A percentile compares a stretch with the other conserved stretches of the same genome.
These are phyloP conservation scores for Enteromius fasciolatus DNA, from an alignment of 2,797 vertebrate species.

Conservation along the genomic window DNA sequence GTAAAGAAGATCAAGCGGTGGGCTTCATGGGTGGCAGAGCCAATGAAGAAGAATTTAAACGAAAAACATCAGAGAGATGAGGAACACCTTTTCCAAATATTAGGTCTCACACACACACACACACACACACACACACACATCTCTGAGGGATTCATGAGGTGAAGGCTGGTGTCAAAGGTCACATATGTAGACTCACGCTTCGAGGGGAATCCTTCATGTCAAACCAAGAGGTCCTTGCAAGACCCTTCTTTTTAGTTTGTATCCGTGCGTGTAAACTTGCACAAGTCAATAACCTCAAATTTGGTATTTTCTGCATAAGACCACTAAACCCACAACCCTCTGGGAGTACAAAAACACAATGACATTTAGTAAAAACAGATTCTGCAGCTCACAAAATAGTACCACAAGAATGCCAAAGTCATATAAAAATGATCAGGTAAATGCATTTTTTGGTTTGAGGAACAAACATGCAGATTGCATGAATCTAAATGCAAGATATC, in stretches of 20 bases:
- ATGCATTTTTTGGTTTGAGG: background rate
- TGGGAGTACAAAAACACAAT: background rate
- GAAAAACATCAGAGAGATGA: background rate
- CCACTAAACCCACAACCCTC: background rate
- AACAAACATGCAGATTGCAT: background rate
- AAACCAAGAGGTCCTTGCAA: conserved; percentile 70
- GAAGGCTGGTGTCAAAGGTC: conserved; percentile 67
- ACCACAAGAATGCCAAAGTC: background rate
- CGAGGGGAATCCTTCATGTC: conserved; percentile 72
- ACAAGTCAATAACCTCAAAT: background rate
- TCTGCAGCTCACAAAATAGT: background rate
- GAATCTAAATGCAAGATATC: background rate
- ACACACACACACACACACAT: background rate
- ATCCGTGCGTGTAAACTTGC: conserved; percentile 19
- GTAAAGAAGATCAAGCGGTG: conserved; percentile 26
- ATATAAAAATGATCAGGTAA: background rate
- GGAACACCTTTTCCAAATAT: conserved; percentile 25
- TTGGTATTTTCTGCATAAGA: background rate
- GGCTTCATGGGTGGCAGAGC: conserved; percentile 19
- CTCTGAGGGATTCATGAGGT: conserved; percentile 45
- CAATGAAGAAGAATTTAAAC: conserved; percentile 24
- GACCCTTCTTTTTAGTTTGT: conserved; percentile 59
- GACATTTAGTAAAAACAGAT: background rate
- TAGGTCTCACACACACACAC: conserved; percentile 35
- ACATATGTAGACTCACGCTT: conserved; percentile 75